Percentiles rank a stretch among this genome's conserved stretches.
Conservation (phyloP, 2,888 invertebrate genomes). For the Rhorus exstirpatorius region DNA sequence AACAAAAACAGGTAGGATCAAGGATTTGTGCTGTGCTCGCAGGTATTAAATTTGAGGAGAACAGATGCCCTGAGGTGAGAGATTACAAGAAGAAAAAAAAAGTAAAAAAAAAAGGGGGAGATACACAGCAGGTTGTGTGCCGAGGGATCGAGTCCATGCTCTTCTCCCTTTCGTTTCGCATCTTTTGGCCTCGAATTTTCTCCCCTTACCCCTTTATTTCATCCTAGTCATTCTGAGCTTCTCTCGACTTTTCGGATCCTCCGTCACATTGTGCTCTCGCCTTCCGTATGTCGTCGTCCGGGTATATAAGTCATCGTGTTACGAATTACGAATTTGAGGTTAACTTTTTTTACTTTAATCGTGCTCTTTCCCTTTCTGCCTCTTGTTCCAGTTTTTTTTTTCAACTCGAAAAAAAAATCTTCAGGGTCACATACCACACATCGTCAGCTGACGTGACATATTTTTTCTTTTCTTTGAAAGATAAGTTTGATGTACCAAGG, state of each 20-base stretch:
- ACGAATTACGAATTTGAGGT: conserved; percentile 68
- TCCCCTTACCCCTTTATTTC: conserved; percentile 25
- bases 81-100: conserved; percentile 5
- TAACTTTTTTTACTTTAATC: conserved; percentile 65
- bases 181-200: conserved; percentile 4
- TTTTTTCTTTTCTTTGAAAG: no score
- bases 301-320: conserved; percentile 58
- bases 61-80: conserved; percentile 60
- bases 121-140: conserved; percentile 63
- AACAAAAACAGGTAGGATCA: conserved; percentile 63
- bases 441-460: conserved; percentile 53
- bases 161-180: conserved; percentile 34
- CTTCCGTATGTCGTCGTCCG: conserved; percentile 70
- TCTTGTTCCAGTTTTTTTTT: conserved; percentile 35
- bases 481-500: no score
- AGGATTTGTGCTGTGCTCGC: conserved; percentile 19
- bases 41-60: conserved; percentile 53
- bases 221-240: conserved; percentile 46
- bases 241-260: conserved; percentile 24
- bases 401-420: not conserved
- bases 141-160: conserved; percentile 44
- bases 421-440: conserved; percentile 51
- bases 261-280: conserved; percentile 55
- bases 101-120: conserved; percentile 9
- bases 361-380: not conserved